Evolutionary conservation across 2,888 invertebrate genomes (phyloP).

Genomic region (Sinotaia quadrata): DNA sequence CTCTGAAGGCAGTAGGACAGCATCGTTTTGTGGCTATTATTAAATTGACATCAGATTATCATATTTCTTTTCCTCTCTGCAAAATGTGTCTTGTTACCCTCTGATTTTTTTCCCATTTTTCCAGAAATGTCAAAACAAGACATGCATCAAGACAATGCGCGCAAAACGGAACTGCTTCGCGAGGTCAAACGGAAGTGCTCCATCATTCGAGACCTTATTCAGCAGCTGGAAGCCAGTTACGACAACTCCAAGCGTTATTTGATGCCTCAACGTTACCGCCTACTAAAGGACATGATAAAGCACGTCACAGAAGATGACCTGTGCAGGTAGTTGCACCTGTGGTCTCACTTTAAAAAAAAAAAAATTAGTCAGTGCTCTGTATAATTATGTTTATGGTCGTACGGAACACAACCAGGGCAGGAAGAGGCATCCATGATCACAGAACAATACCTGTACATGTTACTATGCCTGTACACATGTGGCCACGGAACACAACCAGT

Average conservation of each 20-base stretch:
- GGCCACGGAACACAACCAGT: no score
- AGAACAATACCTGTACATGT: no score
- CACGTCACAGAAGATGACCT: slow-evolving; percentile 47
- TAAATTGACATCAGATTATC: no score
- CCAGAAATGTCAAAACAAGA: slow-evolving; percentile 93
- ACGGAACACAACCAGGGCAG: no score
- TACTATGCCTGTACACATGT: no score
- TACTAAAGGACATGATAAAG: slow-evolving; percentile 65
- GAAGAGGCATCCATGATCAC: no score
- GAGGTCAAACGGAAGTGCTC: slow-evolving; percentile 59
- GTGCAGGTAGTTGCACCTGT: slow-evolving; percentile 11
- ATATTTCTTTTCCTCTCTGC: no score
- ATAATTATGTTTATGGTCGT: no score
- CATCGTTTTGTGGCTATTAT: no score
- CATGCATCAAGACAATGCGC: slow-evolving; percentile 93
- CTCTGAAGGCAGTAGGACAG: no score
- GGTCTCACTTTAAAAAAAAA: no score
- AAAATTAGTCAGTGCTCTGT: no score
- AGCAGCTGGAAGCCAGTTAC: slow-evolving; percentile 58
- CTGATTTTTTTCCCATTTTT: slow-evolving; percentile 37
- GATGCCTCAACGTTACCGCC: slow-evolving; percentile 58
- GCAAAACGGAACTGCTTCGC: slow-evolving; percentile 86
- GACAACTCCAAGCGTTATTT: slow-evolving; percentile 62
- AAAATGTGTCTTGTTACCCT: neutral
- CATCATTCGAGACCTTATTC: slow-evolving; percentile 62